A percentile compares a stretch with the other conserved stretches of the same genome.
Evolutionary conservation across 2,113 vertebrate species (phyloP).

Genomic region (Lamprologus lemairii): DNA sequence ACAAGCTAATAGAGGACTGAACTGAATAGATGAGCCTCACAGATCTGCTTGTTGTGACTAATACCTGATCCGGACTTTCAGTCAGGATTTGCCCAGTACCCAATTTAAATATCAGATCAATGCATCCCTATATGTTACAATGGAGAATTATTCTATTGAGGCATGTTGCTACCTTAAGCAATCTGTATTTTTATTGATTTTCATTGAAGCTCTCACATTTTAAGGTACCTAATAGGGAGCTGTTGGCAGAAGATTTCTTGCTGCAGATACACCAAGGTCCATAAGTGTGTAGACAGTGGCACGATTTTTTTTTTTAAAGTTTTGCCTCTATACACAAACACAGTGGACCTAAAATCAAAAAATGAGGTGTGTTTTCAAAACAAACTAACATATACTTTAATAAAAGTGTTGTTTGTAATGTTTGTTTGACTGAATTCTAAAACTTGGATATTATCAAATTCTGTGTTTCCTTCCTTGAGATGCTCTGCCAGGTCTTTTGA

Average conservation of each 20-base stretch:
- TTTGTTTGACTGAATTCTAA: not conserved
- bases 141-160: slow-evolving; percentile 31
- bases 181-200: slow-evolving; percentile 13
- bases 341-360: not conserved
- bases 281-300: not conserved
- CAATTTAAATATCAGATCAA: not conserved
- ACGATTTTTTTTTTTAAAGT: fast-evolving
- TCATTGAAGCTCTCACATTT: not conserved
- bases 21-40: not conserved
- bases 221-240: not conserved
- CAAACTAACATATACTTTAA: not conserved
- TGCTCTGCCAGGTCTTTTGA: not conserved
- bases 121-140: slow-evolving; percentile 1
- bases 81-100: not conserved
- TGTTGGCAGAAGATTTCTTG: not conserved
- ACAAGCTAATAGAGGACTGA: not conserved
- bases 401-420: not conserved
- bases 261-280: not conserved
- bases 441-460: not conserved
- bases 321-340: not conserved
- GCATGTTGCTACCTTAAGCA: slow-evolving; percentile 12
- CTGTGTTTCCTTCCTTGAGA: not conserved
- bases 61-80: not conserved
- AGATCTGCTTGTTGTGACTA: not conserved
- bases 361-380: not conserved